Base-by-base conservation (phyloP, 1,140 invertebrate species). In the Lutraria rhynchaena region DNA sequence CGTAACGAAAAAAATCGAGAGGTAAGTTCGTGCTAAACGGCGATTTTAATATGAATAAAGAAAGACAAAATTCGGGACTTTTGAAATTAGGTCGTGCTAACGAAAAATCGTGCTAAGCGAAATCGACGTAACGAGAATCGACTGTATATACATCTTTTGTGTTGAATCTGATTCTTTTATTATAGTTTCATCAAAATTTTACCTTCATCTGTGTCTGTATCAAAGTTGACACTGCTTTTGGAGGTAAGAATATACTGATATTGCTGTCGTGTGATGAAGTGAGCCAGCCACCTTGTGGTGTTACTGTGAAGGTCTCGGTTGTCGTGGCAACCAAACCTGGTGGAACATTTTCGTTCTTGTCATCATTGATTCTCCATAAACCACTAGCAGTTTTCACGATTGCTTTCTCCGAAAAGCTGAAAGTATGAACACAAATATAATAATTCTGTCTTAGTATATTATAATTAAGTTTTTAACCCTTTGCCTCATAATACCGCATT, bases 151-250 rank as follows among this genome's bases (percentile, higher is more conserved):
- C 44, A 11, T 46, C 19, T 19, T 46, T 9, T 46, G 19, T 46
- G 44, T 46, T 11, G 44, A 46, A 46, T 46, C 9, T 11, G 19
- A 19, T 11, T 9, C 15, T 11, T 7, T n/a, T 22, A 55, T 55
- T 55, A 22, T 55, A 55, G 24, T 22, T 15, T 11, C 11, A 7
- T 55, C 15, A 7, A 22, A n/a, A n/a, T 46, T 65, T 58, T 80
- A 91, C 91, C 89, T 91, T 90, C 41, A 92, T 73, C 15, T 84
- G 86, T 41, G 89, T 83, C 41, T 89, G 83, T 55, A 88, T 46
- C 0, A 84, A 76, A 0, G 46, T 65, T 22, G 57, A 69, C 0
- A 90, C 83, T 9, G 86, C 83, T 51, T 88, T 87, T 11, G 83
- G 69, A 4, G 91, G 91, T 1, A 91, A 81, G 24, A 83, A 83